Percentiles rank a stretch among this genome's conserved stretches.
Conservation (phyloP, 2,113 vertebrate species). For the Chloropsis cyanopogon region DNA sequence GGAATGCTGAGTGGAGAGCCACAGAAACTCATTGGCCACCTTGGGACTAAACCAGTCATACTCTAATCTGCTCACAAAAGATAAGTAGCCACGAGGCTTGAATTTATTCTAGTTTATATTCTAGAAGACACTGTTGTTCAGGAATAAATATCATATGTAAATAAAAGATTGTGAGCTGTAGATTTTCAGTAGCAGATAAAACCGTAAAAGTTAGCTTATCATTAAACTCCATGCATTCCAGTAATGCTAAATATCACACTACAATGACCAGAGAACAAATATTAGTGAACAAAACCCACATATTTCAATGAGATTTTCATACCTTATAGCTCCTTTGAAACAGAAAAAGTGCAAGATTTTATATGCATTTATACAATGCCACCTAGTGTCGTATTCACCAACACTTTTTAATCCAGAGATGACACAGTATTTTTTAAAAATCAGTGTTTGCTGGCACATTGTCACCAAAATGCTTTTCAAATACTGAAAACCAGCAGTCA, state of each 20-base stretch:
- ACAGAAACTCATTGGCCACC: neutral
- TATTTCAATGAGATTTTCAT: neutral
- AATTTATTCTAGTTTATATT: neutral
- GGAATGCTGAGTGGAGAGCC: neutral
- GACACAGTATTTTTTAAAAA: neutral
- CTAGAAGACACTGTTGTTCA: neutral
- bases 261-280: neutral
- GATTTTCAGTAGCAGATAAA: neutral
- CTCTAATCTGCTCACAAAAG: neutral
- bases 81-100: neutral
- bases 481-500: neutral
- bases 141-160: neutral
- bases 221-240: neutral
- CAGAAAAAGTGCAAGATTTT: neutral
- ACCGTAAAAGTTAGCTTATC: neutral
- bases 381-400: slow-evolving; percentile 39
- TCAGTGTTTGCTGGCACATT: neutral
- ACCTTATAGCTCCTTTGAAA: neutral
- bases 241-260: neutral
- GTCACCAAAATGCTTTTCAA: neutral
- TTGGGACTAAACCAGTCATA: neutral
- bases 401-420: neutral
- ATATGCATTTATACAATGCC: slow-evolving; percentile 49
- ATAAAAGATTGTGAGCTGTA: neutral
- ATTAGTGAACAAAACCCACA: neutral